Base-by-base conservation (phyloP, 2,888 invertebrate genomes). In the Chrysotoxum bicinctum region DNA sequence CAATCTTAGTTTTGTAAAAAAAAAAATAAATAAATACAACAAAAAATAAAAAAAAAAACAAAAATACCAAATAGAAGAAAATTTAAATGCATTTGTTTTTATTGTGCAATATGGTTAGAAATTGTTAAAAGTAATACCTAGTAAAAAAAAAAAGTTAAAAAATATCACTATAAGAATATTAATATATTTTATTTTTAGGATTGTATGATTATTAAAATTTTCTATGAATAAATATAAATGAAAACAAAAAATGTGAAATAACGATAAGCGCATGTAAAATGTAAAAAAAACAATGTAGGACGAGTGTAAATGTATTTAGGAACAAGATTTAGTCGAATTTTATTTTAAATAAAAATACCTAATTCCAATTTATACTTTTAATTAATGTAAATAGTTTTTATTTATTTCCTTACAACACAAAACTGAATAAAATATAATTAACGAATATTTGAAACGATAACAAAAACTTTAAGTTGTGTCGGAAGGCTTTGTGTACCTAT, bases 111-210 rank as follows among this genome's bases (percentile, higher is more conserved):
- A 76, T 45, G 30, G 60, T 85, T 77, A 77, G 35, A 68, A 73
- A 81, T 73, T 81, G 85, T 85, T 85, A 81, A 81, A 85, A 48
- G 12, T 70, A n/a, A n/a, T n/a, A n/a, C 62, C 45, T 84, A 80
- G 50, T n/a, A 40, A 43, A 73, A 58, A 37, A 35, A 35, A 68
- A 75, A 45, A 32, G 52, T 8, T 50, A 72, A 58, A 12, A 69
- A 66, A 19, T 56, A 54, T 56, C 12, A 54, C 60, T 43, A 37
- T 82, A 77, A 32, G 54, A 16, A 37, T 21, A 77, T 43, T 14
- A 43, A 45, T 69, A 32, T 64, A 37, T 73, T 77, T 76, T 56
- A 48, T 85, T 81, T 66, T 37, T 76, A 80, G 73, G 68, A 60
- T 68, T 77, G 68, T 85, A 81, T 76, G 62, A 19, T 19, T 68